Base-by-base conservation (phyloP, 2,113 vertebrate species). In the Camelus bactrianus region DNA sequence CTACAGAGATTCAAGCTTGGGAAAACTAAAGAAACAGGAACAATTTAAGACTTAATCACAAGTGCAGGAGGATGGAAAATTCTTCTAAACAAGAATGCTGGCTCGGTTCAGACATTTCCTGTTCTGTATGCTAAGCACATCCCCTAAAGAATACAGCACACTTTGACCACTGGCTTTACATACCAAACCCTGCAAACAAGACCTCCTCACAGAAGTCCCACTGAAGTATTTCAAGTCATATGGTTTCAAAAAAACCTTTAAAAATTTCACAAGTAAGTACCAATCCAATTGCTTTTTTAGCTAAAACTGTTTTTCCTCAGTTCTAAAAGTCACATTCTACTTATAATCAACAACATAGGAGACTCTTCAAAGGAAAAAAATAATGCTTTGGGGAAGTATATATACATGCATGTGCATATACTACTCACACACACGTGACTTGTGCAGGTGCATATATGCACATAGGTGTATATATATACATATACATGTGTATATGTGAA, bases 111-210 rank as follows among this genome's bases (percentile, higher is more conserved):
- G 95, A 80, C 65, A 38, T 88, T 97, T 96, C 65, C 97, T 82
- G 88, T 70, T 99, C 97, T 98, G 98, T 96, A 98, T 98, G 98
- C 98, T 80, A 90, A 97, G 76, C 97, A 98, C 98, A 98, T 98
- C 65, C 93, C 64, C 91, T n/a, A 92, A 97, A 98, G 93, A 98
- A 97, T 67, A 97, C 97, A 97, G 97, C 73, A 92, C 85, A 56
- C 92, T 64, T 30, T 88, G 93, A 97, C 95, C 89, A 87, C 75
- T 92, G 96, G 95, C 97, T 98, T 98, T 82, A 92, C 89, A 96
- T 60, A 97, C 81, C 87, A 93, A 97, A 91, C 73, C 48, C 91
- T 69, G 91, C 24, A 38, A 80, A 72, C 79, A 75, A 56, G 76
- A 75, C 46, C 5, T 79, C 86, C 77, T 82, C 83, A 86, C 46